Conservation (phyloP, 2,797 vertebrate species). For the Oophaga sylvatica region DNA sequence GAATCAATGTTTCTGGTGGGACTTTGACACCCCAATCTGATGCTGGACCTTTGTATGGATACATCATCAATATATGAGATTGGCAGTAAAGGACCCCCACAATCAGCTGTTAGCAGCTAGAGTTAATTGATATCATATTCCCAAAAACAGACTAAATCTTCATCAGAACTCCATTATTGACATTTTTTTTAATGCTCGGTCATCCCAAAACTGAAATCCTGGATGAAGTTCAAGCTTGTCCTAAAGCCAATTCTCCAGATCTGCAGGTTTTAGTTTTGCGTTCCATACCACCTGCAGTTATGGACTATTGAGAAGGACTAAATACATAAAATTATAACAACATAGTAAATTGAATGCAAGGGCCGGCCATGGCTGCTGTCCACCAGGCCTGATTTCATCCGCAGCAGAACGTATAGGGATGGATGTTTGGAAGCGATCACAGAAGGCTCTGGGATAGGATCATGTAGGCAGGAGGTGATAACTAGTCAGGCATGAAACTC, state of each 20-base stretch:
- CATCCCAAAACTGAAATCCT: neutral
- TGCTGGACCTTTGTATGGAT: too few relatives aligned
- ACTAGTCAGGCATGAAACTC: slow-evolving; percentile 2
- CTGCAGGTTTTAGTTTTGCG: neutral
- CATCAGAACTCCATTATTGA: too few relatives aligned
- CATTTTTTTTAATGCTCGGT: neutral
- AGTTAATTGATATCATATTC: too few relatives aligned
- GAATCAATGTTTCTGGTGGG: too few relatives aligned
- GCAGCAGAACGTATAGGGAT: neutral
- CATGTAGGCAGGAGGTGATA: slow-evolving; percentile 32
- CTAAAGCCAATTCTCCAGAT: neutral
- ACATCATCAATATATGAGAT: too few relatives aligned
- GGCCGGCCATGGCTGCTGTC: neutral
- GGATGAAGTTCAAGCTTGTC: neutral
- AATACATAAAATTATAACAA: neutral
- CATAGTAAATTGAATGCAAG: neutral
- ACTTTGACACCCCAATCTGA: too few relatives aligned
- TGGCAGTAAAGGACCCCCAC: too few relatives aligned
- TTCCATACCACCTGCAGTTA: neutral
- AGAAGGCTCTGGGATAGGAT: slow-evolving; percentile 13
- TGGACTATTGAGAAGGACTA: neutral
- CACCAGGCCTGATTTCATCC: neutral
- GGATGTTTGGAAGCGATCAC: neutral
- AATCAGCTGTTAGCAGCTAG: too few relatives aligned
- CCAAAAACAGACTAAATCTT: too few relatives aligned